These are phyloP conservation scores for Latheticus oryzae DNA, from an alignment of 2,888 invertebrate species.

Conservation along the genomic window DNA sequence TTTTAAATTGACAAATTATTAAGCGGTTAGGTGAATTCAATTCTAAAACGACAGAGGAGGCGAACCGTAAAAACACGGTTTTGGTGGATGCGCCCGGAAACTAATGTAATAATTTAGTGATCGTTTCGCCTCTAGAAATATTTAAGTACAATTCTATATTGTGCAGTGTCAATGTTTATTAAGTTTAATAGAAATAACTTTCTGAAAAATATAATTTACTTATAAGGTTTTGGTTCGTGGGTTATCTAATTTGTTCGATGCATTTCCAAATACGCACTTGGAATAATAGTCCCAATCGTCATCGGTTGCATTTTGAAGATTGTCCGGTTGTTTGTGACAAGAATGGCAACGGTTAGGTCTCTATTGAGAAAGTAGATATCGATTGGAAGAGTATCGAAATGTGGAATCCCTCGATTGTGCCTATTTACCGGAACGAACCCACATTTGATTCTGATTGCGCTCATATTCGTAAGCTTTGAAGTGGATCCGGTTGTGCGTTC, in stretches of 20 bases:
- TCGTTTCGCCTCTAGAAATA: too few relatives aligned
- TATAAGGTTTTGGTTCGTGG: conserved; percentile 1
- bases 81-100: not conserved
- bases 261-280: conserved; percentile 28
- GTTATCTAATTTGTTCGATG: too few relatives aligned
- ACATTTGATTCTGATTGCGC: conserved; percentile 64
- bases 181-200: not conserved
- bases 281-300: conserved; percentile 37
- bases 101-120: not conserved
- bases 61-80: too few relatives aligned
- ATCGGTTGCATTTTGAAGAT: conserved; percentile 20
- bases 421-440: conserved; percentile 62
- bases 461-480: conserved; percentile 61
- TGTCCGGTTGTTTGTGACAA: conserved; percentile 48
- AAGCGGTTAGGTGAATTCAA: conserved; percentile 18
- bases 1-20: conserved; percentile 43
- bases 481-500: conserved; percentile 53
- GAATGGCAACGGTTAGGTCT: conserved; percentile 41
- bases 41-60: conserved; percentile 11
- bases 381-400: conserved; percentile 31
- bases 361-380: conserved; percentile 32
- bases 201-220: not conserved
- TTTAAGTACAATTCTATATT: too few relatives aligned
- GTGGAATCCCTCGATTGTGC: conserved; percentile 43
- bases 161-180: too few relatives aligned